Percentiles rank a stretch among this genome's conserved stretches.
Evolutionary conservation across 2,888 invertebrate species (phyloP).

Genomic region (Cantharis rufa): DNA sequence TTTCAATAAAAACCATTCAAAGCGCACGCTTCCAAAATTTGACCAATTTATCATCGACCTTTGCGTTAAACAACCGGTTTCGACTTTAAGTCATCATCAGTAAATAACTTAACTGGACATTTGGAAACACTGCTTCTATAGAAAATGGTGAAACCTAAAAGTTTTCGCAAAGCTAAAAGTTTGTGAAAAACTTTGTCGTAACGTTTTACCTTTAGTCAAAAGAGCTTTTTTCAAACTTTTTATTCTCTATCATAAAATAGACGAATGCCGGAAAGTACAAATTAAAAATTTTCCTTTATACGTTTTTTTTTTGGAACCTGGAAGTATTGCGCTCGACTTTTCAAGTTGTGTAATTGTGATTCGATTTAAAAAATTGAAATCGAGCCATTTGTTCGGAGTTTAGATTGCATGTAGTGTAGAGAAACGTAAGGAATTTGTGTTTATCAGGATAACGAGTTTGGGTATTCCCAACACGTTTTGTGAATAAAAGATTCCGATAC

Average conservation of each 20-base stretch:
- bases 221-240: not conserved
- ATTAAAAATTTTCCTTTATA: not conserved
- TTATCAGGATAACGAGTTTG: slow-evolving; percentile 33
- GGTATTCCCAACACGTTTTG: slow-evolving; percentile 30
- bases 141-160: not conserved
- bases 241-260: not conserved
- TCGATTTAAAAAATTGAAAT: not conserved
- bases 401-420: not conserved
- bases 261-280: not conserved
- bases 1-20: not conserved
- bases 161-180: not conserved
- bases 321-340: not conserved
- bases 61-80: too few species aligned
- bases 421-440: slow-evolving; percentile 5
- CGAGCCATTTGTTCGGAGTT: not conserved
- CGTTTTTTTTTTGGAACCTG: not conserved
- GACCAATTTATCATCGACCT: too few species aligned
- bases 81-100: too few species aligned
- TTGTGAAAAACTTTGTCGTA: not conserved
- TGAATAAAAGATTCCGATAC: slow-evolving; percentile 25
- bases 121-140: not conserved
- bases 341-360: not conserved
- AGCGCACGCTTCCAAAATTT: not conserved
- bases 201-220: not conserved
- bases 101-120: not conserved